These are phyloP conservation scores for Alloplasta piceator DNA, from an alignment of 2,888 invertebrate genomes.

Conservation along the genomic window DNA sequence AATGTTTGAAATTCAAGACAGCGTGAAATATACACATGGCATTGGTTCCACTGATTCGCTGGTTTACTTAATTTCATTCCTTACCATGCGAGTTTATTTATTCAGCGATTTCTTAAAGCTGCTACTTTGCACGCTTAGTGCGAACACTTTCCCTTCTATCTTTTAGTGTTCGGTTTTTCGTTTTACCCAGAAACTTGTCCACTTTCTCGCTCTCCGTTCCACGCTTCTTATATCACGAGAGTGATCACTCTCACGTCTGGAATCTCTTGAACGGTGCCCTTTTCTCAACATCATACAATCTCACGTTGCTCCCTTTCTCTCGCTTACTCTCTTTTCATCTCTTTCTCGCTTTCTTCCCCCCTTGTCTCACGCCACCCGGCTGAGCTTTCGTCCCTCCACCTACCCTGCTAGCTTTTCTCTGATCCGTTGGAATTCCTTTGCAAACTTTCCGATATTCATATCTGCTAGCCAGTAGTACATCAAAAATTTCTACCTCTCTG, in stretches of 20 bases:
- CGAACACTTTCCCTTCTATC: slow-evolving; percentile 15
- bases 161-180: slow-evolving; percentile 29
- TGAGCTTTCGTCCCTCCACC: slow-evolving; percentile 45
- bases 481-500: slow-evolving; percentile 81
- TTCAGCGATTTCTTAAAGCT: slow-evolving; percentile 57
- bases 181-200: slow-evolving; percentile 15
- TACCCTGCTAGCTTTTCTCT: slow-evolving; percentile 63
- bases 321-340: no score
- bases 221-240: not conserved
- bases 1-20: slow-evolving; percentile 14
- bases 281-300: slow-evolving; percentile 20
- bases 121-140: slow-evolving; percentile 21
- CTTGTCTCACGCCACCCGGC: slow-evolving; percentile 6
- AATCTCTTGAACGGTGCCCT: slow-evolving; percentile 36
- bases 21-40: not conserved
- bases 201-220: slow-evolving; percentile 10
- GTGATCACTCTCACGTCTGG: slow-evolving; percentile 11
- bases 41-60: slow-evolving; percentile 15
- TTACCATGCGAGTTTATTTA: slow-evolving; percentile 41
- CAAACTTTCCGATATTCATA: slow-evolving; percentile 83
- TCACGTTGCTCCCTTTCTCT: not conserved
- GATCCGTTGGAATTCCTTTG: slow-evolving; percentile 81
- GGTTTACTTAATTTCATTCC: slow-evolving; percentile 36
- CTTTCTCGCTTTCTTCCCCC: no score
- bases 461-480: slow-evolving; percentile 79